Base-by-base conservation (phyloP, 2,113 vertebrate genomes). In the Tinamus guttatus region DNA sequence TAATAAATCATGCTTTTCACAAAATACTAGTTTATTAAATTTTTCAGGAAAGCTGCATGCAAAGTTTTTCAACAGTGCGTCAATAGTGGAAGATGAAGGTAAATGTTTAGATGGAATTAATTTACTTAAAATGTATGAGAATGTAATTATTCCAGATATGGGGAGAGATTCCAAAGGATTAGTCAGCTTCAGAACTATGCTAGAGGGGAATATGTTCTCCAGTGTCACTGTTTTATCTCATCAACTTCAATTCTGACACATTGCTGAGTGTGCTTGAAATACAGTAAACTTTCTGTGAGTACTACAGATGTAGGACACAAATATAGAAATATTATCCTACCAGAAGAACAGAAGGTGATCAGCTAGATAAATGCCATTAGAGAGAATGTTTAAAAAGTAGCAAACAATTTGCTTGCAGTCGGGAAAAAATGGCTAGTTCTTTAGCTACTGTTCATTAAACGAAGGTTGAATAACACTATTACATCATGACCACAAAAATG, bases 221-320 rank as follows among this genome's bases (percentile, higher is more conserved):
- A 81, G 69, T 87, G 80, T 52, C 63, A 68, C 82, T 85, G 41
- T 93, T 96, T 89, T 78, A 85, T 84, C 74, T 97, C 93, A 97
- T 97, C 96, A 98, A 54, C 87, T 89, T 65, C 86, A 90, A 95
- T 96, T 94, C 83, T 96, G 86, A 96, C 69, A 58, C 47, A 94
- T 89, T 18, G 92, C 94, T 85, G 94, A 96, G 96, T 82, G 82
- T 58, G 62, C 90, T 97, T 96, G 32, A 96, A 96, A 86, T 73
- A 71, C 41, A 95, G 64, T 34, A 90, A 92, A 92, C 86, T 93
- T 97, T 89, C 86, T 85, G 16, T 74, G 69, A 95, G 87, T 40
- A 32, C 4, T 0, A 3, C 87, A 93, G 90, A 95, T 94, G 83
- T 69, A 90, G 65, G 86, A 71, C 3, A 1, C 49, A 49, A 49